Base-by-base conservation (phyloP, 2,113 vertebrate species). In the Oreocharis arfaki region DNA sequence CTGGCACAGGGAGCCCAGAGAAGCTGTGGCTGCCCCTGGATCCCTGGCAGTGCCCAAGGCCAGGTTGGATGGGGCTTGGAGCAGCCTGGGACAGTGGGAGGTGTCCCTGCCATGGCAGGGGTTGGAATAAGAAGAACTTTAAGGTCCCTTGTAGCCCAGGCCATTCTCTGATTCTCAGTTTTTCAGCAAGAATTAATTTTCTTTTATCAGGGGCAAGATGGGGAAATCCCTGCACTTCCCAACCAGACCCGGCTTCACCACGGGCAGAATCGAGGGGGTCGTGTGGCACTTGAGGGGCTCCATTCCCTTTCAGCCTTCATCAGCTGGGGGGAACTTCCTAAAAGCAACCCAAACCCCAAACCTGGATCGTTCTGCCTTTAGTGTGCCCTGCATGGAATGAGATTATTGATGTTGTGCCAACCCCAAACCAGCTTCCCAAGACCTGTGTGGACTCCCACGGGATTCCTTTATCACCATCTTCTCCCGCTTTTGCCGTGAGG, bases 31-130 rank as follows among this genome's bases (percentile, higher is more conserved):
- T 52, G 63, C 39, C 28, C 28, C 74, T 76, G 52, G 44, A 78
- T 78, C 47, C 52, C 53, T 82, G 69, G 39, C 0, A 75, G 39
- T 75, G 61, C 0, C 35, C 55, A 30, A 41, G 30, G 30, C 30
- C 46, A 27, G n/a, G 30, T 0, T 76, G 69, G 77, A 18, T 1
- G 1, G 69, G 7, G 7, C 23, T 59, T 3, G 53, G 55, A 23
- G 30, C 55, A 53, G 0, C 14, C 30, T 76, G n/a, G 53, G 6
- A 8, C 0, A 41, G n/a, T 4, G 47, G 15, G 0, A 61, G 5
- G 3, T 55, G 47, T 35, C n/a, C 30, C n/a, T 87, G 84, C 10
- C 56, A 28, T 20, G 19, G 28, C 64, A 61, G 41, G n/a, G 3
- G 24, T 0, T 37, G 27, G 33, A 56, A 46, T 13, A 11, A 26